Evolutionary conservation across 2,113 vertebrate species (phyloP), one percentile per base, ranked within the genome.

Genomic region (Myocastor coypus): DNA sequence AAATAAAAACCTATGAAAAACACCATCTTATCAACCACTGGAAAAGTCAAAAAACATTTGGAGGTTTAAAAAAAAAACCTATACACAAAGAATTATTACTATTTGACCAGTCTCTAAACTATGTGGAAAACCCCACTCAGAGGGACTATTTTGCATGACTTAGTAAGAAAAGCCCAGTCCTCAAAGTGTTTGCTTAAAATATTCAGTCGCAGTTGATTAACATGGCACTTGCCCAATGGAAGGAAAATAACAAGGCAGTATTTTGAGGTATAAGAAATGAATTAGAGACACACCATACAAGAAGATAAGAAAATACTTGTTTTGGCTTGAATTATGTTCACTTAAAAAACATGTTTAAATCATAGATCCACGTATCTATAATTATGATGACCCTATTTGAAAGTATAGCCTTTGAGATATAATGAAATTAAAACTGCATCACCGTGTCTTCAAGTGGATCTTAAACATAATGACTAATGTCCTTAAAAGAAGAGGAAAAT

Each of bases 41-140:
- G n/a, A 61, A 91, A 24, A 13, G 19, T 24, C 42, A 95, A 19
- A 91, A 83, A 22, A 71, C 10, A 22, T 87, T 24, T 87, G 69
- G 9, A 34, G 32, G 3, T 87, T 87, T 55, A n/a, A n/a, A 22
- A 83, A n/a, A 22, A 83, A 30, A 87, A 7, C 37, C 32, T 12
- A 75, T 59, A 30, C n/a, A 92, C 55, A 40, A 46, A 92, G 66
- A 92, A 86, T 68, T 61, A 68, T 24, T 59, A 90, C 66, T 61
- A 26, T 82, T 77, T 68, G 63, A 84, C 52, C 46, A 46, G 12
- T 50, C n/a, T 85, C 7, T 75, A 40, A 89, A 12, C 77, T 66
- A n/a, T 55, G 28, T 61, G 40, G 96, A 97, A 89, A 95, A 20
- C 19, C 63, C 75, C 71, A 87, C 64, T 87, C 69, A 83, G 32